These are phyloP conservation scores for Enteromius paludinosus DNA, from an alignment of 2,797 vertebrate genomes.

Conservation along the genomic window DNA sequence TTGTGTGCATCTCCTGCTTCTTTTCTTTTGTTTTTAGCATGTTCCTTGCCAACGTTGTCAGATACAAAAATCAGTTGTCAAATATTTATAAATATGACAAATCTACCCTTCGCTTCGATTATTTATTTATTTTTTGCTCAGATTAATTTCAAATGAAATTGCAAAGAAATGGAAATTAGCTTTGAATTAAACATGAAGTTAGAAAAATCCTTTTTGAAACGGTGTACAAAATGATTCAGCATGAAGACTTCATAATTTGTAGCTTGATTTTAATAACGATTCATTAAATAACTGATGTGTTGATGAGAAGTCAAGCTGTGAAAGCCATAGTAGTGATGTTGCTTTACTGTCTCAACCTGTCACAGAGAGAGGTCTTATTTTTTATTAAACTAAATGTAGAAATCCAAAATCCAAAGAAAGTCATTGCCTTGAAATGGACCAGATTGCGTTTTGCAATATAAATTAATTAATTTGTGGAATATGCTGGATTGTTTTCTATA, in stretches of 20 bases:
- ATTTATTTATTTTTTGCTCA: too few relatives aligned
- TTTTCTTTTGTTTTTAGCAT: not conserved
- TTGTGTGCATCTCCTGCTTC: not conserved
- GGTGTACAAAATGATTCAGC: not conserved
- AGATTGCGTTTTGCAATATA: too few relatives aligned
- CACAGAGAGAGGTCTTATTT: not conserved
- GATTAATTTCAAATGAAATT: too few relatives aligned
- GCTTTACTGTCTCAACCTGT: not conserved
- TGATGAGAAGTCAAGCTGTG: conserved; percentile 8
- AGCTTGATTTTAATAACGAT: not conserved
- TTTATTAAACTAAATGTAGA: not conserved
- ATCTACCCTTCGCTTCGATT: not conserved
- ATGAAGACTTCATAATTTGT: not conserved
- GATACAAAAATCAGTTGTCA: not conserved
- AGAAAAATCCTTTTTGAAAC: not conserved
- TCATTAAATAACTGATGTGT: not conserved
- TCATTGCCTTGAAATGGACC: too few relatives aligned
- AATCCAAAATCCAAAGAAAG: too few relatives aligned
- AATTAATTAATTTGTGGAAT: not conserved
- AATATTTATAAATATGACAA: not conserved
- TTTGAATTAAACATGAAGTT: not conserved
- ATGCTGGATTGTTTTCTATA: not conserved
- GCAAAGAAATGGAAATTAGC: not conserved
- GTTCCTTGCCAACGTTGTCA: not conserved
- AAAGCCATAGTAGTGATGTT: not conserved